Base-by-base conservation (phyloP, 2,797 vertebrate species). In the Chloroceryle amazona region DNA sequence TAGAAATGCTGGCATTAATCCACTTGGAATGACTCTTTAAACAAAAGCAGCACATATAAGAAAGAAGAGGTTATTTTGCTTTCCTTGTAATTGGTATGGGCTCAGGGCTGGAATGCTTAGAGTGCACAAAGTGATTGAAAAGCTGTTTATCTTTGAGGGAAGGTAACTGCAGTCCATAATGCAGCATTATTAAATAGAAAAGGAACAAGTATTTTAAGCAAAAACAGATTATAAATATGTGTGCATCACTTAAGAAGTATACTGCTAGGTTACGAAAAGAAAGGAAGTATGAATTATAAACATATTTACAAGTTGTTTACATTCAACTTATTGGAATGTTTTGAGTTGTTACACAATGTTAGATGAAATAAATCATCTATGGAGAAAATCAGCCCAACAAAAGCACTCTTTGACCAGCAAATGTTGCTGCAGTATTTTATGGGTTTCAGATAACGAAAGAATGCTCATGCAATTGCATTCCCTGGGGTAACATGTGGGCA, bases 1-100 rank as follows among this genome's bases (percentile, higher is more conserved):
- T 86, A 95, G 79, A 81, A 97, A 94, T 63, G 28, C 44, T 97
- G 97, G 90, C 96, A 67, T 66, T 82, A 80, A 72, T 94, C 92
- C 90, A 91, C 75, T 91, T 97, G 81, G 47, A 97, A 96, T 82
- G 42, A 70, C 46, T 95, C 16, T 90, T 96, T 91, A 96, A 92
- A 94, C 91, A 96, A 95, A 96, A 96, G 67, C 52, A 55, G 29
- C 29, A n/a, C 31, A 65, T 75, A 71, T 62, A 31, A 96, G 71
- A 96, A 92, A 79, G 47, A 91, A 46, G 66, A 61, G 42, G 21
- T 68, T 94, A 90, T 94, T 95, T 84, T 96, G 46, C 80, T 97
- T 95, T 89, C 57, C 51, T 94, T 96, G 82, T 94, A 95, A 97
- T 90, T 96, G 81, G 51, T 89, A 68, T 65, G 65, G 84, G 66